Conservation (phyloP, 2,888 invertebrate genomes). For the Ochropleura plecta region DNA sequence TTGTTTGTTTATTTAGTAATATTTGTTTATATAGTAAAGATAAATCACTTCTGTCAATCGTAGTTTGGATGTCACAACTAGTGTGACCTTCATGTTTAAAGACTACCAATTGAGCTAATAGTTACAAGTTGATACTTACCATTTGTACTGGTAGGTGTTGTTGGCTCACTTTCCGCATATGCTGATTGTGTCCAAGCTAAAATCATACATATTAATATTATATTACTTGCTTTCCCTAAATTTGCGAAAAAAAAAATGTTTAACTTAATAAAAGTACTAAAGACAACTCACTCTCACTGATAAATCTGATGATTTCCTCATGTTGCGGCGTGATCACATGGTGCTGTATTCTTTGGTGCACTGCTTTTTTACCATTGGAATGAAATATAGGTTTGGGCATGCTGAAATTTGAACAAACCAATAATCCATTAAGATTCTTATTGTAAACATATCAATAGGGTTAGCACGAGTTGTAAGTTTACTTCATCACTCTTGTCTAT, state of each 20-base stretch:
- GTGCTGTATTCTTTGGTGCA: constrained; percentile 91
- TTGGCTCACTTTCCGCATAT: constrained; percentile 89
- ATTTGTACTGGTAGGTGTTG: constrained; percentile 88
- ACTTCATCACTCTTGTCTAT: not conserved
- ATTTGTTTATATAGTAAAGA: constrained; percentile 9
- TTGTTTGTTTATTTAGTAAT: constrained; percentile 6
- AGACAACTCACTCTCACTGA: constrained; percentile 94
- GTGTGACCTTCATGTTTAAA: constrained; percentile 9
- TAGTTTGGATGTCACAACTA: constrained; percentile 1
- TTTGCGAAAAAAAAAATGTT: not conserved
- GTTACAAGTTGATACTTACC: constrained; percentile 72
- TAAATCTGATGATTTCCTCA: constrained; percentile 96
- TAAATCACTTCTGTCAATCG: constrained; percentile 9
- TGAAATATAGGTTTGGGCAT: constrained; percentile 96
- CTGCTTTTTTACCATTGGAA: constrained; percentile 92
- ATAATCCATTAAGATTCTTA: constrained; percentile 27
- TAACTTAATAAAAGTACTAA: constrained; percentile 15
- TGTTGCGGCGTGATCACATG: constrained; percentile 94
- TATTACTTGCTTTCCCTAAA: not conserved
- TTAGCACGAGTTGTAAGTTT: not conserved
- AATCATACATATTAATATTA: constrained; percentile 57
- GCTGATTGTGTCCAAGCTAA: constrained; percentile 93
- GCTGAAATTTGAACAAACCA: constrained; percentile 86
- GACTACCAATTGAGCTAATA: not conserved
- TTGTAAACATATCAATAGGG: not conserved